A percentile compares a stretch with the other conserved stretches of the same genome.
phyloP scores from a whole-genome alignment of 2,797 vertebrate species.

The Xiphophorus birchmanni region DNA sequence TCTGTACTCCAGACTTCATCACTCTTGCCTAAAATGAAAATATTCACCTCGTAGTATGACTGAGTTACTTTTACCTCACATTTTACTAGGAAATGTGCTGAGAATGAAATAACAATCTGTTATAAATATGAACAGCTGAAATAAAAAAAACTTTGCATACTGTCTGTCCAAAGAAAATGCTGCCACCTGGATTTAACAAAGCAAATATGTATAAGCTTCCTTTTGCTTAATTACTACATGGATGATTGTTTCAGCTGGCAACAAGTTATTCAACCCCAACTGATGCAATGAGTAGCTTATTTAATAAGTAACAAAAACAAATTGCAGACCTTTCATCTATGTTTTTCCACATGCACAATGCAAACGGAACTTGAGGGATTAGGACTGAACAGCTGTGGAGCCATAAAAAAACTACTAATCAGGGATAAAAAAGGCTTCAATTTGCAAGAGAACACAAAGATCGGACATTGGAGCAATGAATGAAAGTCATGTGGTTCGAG shows the following conservation, averaged over 20 bases:
- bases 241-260: not conserved
- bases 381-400: too few relatives aligned
- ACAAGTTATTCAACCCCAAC: not conserved
- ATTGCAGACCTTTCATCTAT: not conserved
- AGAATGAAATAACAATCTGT: not conserved
- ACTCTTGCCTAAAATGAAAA: constrained; percentile 16
- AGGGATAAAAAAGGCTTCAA: not conserved
- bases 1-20: constrained; percentile 21
- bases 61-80: constrained; percentile 6
- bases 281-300: not conserved
- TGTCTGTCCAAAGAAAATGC: not conserved
- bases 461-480: not conserved
- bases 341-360: too few relatives aligned
- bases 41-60: constrained; percentile 4
- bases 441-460: not conserved
- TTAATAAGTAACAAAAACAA: not conserved
- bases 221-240: not conserved
- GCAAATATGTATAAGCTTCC: not conserved
- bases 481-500: not conserved
- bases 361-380: too few relatives aligned
- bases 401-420: not conserved
- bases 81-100: not conserved
- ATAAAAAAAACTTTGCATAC: not conserved
- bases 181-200: not conserved
- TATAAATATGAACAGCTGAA: not conserved